A percentile compares a stretch with the other conserved stretches of the same genome.
Conservation (phyloP, 2,113 vertebrate species). For the Junco hyemalis region DNA sequence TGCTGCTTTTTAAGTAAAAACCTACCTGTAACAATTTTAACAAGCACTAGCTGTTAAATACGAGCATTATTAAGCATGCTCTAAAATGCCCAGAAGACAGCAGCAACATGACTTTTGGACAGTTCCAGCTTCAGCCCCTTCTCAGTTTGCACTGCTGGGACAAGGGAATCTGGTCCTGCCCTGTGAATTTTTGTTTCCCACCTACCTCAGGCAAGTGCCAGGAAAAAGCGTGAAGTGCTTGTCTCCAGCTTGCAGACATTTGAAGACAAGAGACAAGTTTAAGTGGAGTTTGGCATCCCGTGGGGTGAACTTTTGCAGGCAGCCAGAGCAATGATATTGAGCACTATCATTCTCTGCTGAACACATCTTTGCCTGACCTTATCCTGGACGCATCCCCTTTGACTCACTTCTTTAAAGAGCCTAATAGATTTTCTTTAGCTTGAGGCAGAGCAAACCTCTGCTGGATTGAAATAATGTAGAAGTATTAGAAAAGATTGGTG, state of each 20-base stretch:
- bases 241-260: not conserved
- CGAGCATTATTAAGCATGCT: not conserved
- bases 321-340: constrained; percentile 36
- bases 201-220: not conserved
- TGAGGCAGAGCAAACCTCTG: constrained; percentile 67
- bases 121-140: not conserved
- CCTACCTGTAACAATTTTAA: not conserved
- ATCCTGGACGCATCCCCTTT: constrained; percentile 39
- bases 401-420: constrained; percentile 53
- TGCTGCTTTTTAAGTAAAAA: not conserved
- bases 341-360: constrained; percentile 13
- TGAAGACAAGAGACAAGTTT: constrained; percentile 19
- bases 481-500: constrained; percentile 69
- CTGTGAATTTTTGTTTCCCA: not conserved
- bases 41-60: not conserved
- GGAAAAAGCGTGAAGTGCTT: not conserved
- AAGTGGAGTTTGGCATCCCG: not conserved
- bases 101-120: not conserved
- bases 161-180: not conserved
- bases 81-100: not conserved
- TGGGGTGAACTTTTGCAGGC: constrained; percentile 43
- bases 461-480: constrained; percentile 71
- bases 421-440: constrained; percentile 74
- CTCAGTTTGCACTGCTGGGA: not conserved
- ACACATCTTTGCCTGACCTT: constrained; percentile 60